phyloP scores from a whole-genome alignment of 2,888 invertebrate species.

The Pollenia amentaria region DNA sequence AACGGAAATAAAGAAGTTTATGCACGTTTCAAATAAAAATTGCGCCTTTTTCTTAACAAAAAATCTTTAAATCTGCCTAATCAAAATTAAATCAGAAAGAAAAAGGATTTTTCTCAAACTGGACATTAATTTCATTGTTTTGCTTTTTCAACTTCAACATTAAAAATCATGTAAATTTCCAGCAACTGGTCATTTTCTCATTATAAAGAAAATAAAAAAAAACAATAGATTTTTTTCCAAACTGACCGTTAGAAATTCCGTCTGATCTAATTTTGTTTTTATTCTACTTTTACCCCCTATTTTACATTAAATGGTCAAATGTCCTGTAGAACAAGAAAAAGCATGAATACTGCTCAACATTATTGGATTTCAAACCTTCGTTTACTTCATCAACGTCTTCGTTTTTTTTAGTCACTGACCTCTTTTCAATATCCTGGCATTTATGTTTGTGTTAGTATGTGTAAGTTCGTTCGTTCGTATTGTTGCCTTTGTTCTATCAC shows the following conservation, averaged over 20 bases:
- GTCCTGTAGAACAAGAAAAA: constrained; percentile 30
- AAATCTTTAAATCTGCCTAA: constrained; percentile 1
- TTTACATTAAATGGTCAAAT: constrained; percentile 18
- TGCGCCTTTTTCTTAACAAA: constrained; percentile 8
- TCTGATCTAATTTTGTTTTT: constrained; percentile 56
- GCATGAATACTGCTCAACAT: constrained; percentile 14
- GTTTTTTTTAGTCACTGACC: constrained; percentile 61
- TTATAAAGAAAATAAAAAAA: constrained; percentile 16
- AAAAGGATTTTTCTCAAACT: constrained; percentile 15
- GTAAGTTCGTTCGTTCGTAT: constrained; percentile 31
- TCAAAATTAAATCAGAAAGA: neutral
- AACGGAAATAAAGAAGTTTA: too few species aligned
- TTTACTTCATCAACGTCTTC: constrained; percentile 10
- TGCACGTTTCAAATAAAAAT: neutral
- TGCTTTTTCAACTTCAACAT: neutral
- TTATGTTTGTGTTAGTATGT: constrained; percentile 1
- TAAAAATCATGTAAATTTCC: constrained; percentile 28
- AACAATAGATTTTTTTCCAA: constrained; percentile 57
- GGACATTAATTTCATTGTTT: neutral
- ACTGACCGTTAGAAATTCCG: constrained; percentile 71
- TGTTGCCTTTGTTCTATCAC: constrained; percentile 39
- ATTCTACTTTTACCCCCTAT: constrained; percentile 23
- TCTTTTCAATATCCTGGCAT: constrained; percentile 67
- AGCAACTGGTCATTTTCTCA: constrained; percentile 60
- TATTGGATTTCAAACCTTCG: constrained; percentile 31